A percentile compares a stretch with the other conserved stretches of the same genome.
Evolutionary conservation across 2,113 vertebrate species (phyloP).

Genomic region (Austrofundulus limnaeus): DNA sequence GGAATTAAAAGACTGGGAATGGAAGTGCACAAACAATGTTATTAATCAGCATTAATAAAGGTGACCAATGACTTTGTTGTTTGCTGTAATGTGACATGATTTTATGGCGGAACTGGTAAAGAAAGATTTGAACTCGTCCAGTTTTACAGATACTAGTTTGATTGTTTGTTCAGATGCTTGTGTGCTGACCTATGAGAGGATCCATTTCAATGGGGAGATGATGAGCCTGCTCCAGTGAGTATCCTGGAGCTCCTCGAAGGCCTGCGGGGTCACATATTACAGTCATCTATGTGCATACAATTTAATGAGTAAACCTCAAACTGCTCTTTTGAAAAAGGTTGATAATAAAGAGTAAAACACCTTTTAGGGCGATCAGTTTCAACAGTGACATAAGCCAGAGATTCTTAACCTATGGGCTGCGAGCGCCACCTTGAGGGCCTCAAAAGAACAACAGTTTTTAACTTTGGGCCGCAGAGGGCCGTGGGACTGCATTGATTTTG

Average conservation of each 20-base stretch:
- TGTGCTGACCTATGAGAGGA: slow-evolving; percentile 80
- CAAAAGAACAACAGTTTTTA: too few species aligned
- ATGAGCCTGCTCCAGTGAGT: slow-evolving; percentile 82
- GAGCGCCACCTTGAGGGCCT: too few species aligned
- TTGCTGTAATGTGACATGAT: too few species aligned
- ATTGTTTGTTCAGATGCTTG: neutral
- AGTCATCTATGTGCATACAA: slow-evolving; percentile 1
- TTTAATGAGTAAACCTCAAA: neutral
- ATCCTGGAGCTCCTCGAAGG: slow-evolving; percentile 81
- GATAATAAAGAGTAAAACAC: too few species aligned
- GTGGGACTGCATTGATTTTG: too few species aligned
- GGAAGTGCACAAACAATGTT: neutral
- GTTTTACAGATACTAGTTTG: too few species aligned
- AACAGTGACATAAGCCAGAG: too few species aligned
- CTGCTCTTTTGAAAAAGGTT: neutral
- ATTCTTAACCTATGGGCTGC: too few species aligned
- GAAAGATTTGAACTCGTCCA: neutral
- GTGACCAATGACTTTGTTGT: neutral
- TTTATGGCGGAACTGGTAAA: neutral
- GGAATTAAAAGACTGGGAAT: slow-evolving; percentile 5
- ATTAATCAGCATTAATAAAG: neutral
- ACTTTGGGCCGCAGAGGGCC: too few species aligned
- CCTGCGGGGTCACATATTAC: slow-evolving; percentile 54
- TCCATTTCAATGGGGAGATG: slow-evolving; percentile 85
- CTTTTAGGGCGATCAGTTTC: too few species aligned